Conservation (phyloP, 2,888 invertebrate species). For the Macaria notata region DNA sequence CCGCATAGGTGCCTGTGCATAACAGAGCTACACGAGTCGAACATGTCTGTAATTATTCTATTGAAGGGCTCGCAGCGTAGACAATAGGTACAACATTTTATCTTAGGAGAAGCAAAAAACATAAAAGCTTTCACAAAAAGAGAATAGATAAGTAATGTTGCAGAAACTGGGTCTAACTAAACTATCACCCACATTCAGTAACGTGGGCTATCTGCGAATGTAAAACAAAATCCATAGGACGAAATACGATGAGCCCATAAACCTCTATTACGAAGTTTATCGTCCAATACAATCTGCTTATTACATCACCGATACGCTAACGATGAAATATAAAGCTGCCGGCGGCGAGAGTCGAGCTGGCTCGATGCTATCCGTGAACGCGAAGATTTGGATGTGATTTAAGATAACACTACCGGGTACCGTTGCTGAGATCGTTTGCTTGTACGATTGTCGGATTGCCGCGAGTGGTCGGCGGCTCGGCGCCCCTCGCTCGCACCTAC, state of each 20-base stretch:
- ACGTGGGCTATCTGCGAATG: too few species aligned
- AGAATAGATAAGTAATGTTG: too few species aligned
- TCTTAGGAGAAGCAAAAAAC: too few species aligned
- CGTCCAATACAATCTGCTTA: conserved; percentile 24
- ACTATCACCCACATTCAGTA: too few species aligned
- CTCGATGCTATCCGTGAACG: conserved; percentile 37
- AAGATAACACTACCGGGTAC: conserved; percentile 68
- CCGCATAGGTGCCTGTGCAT: too few species aligned
- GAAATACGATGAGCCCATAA: conserved; percentile 1
- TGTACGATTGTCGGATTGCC: conserved; percentile 57
- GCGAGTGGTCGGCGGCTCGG: conserved; percentile 42
- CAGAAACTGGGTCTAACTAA: too few species aligned
- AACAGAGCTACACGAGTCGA: too few species aligned
- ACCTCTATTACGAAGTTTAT: conserved; percentile 19
- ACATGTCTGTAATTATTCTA: too few species aligned
- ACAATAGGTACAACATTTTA: too few species aligned
- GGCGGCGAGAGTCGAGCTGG: conserved; percentile 15
- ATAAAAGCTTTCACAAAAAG: too few species aligned
- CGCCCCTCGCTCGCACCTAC: conserved; percentile 43
- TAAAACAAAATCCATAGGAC: too few species aligned
- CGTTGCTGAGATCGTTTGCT: conserved; percentile 67
- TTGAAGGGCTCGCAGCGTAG: too few species aligned
- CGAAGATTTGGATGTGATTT: conserved; percentile 60
- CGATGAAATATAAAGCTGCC: conserved; percentile 33
- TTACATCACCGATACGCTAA: conserved; percentile 31